Evolutionary conservation across 2,113 vertebrate species (phyloP).

Genomic region (Paramormyrops kingsleyae): DNA sequence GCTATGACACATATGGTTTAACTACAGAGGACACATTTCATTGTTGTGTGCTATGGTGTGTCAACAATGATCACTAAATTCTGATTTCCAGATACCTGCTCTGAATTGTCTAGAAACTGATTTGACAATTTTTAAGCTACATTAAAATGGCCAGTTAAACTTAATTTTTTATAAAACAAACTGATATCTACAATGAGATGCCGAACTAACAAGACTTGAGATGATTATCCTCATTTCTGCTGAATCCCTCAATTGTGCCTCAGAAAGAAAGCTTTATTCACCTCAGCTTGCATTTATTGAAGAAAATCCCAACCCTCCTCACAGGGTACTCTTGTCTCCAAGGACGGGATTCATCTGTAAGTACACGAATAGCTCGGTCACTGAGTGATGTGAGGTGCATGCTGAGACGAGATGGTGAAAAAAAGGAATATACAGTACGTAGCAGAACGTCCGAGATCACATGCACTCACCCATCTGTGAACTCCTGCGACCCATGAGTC

Average conservation of each 20-base stretch:
- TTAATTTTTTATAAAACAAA: not conserved
- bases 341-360: not conserved
- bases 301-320: slow-evolving; percentile 7
- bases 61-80: no score
- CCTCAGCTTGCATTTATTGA: slow-evolving; percentile 25
- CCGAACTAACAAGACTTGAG: not conserved
- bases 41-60: no score
- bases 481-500: slow-evolving; percentile 69
- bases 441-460: no score
- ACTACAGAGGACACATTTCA: no score
- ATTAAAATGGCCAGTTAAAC: not conserved
- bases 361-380: not conserved
- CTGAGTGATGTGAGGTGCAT: not conserved
- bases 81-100: not conserved
- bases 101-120: not conserved
- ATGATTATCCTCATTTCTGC: not conserved
- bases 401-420: not conserved
- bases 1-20: no score
- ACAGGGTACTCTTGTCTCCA: slow-evolving; percentile 10
- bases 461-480: slow-evolving; percentile 43
- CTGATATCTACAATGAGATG: not conserved
- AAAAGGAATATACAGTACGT: not conserved
- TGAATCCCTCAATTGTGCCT: not conserved
- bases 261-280: not conserved
- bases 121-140: not conserved